phyloP scores from a whole-genome alignment of 2,888 invertebrate genomes.

The Caenorhabditis panamensis region DNA sequence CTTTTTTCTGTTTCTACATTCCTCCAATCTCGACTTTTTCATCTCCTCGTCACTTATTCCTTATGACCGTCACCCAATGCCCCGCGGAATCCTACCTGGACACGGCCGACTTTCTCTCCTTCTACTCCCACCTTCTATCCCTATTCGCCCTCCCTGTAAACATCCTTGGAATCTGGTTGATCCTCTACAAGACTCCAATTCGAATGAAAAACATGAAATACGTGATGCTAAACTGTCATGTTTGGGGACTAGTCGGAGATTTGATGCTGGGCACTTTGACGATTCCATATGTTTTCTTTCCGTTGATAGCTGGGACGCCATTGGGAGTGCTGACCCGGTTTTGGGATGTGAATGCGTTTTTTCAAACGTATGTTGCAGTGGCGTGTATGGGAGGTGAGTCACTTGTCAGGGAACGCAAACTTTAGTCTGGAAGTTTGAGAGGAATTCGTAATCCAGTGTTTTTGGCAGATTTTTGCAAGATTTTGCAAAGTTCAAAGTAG shows the following conservation, averaged over 20 bases:
- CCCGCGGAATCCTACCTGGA: conserved; percentile 22
- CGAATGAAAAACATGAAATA: conserved; percentile 56
- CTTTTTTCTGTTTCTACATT: neutral
- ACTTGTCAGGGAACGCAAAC: no score
- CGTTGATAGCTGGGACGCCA: conserved; percentile 41
- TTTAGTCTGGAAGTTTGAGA: neutral
- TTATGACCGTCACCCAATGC: conserved; percentile 1
- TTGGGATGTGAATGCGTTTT: conserved; percentile 43
- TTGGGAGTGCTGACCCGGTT: conserved; percentile 38
- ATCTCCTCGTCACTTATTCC: neutral
- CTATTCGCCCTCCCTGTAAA: conserved; percentile 45
- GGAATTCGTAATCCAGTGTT: neutral
- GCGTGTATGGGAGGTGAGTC: conserved; percentile 46
- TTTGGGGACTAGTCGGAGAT: conserved; percentile 45
- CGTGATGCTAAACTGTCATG: conserved; percentile 48
- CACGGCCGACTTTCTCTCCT: conserved; percentile 29
- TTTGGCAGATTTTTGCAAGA: no score
- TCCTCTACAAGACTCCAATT: conserved; percentile 43
- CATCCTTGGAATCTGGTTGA: conserved; percentile 41
- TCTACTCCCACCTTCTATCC: conserved; percentile 42
- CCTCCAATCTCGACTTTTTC: neutral
- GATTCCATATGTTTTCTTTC: conserved; percentile 53
- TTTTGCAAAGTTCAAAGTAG: no score
- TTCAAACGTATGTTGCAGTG: conserved; percentile 52
- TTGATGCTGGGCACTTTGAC: conserved; percentile 52